These are phyloP conservation scores for Rousettus leschenaultii DNA, from an alignment of 2,113 vertebrate species.

Conservation along the genomic window DNA sequence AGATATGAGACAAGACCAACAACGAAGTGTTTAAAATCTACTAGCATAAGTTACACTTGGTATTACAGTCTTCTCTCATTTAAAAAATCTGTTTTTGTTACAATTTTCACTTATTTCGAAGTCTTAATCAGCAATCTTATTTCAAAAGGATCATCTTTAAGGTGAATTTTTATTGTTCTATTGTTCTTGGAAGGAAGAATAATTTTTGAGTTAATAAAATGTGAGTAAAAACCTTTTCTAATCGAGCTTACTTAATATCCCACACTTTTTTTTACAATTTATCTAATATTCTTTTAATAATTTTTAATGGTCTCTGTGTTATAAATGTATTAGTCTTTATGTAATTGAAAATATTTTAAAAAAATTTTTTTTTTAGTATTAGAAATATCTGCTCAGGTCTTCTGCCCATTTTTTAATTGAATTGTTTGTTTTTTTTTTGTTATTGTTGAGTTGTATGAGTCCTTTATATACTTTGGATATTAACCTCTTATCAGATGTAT, in stretches of 20 bases:
- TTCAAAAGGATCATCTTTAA: neutral
- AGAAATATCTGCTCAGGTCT: no score
- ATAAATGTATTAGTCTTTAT: no score
- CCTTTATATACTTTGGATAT: no score
- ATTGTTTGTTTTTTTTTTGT: no score
- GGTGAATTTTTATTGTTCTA: neutral
- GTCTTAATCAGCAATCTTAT: neutral
- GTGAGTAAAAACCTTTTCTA: neutral
- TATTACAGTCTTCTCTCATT: neutral
- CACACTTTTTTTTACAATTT: neutral
- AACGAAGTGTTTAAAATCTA: neutral
- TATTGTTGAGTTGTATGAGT: no score
- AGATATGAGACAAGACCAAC: neutral
- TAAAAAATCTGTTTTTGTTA: neutral
- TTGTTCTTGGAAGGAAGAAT: neutral
- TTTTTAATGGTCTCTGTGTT: no score
- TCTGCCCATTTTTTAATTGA: no score
- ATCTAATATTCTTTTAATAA: no score
- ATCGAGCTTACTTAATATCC: neutral
- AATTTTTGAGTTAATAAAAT: conserved; percentile 8
- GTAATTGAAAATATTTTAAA: no score
- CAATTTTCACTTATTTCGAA: neutral
- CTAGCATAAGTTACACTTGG: neutral
- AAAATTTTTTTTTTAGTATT: no score
- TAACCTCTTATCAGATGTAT: no score